Conservation (phyloP, 2,888 invertebrate species). For the Melolontha melolontha region DNA sequence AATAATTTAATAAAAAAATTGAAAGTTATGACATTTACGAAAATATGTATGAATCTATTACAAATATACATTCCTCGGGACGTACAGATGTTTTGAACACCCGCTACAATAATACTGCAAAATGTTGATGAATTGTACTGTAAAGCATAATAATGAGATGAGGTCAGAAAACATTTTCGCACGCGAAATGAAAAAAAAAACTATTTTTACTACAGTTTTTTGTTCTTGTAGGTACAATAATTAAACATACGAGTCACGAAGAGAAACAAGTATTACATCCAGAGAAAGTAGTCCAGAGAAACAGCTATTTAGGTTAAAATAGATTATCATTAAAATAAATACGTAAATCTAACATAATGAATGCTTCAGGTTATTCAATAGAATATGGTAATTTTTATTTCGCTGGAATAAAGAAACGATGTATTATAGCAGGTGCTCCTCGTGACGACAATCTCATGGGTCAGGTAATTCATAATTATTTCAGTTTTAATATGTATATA, state of each 20-base stretch:
- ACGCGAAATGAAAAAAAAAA: no score
- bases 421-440: constrained; percentile 45
- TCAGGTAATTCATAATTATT: constrained; percentile 29
- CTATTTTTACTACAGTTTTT: not conserved
- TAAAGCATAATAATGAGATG: no score
- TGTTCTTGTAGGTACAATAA: constrained; percentile 26
- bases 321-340: not conserved
- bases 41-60: no score
- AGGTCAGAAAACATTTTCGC: no score
- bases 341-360: not conserved
- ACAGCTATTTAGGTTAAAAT: constrained; percentile 41
- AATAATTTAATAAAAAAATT: no score
- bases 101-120: no score
- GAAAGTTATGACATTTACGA: no score
- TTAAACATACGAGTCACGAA: constrained; percentile 23
- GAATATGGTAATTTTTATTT: constrained; percentile 43
- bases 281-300: constrained; percentile 30
- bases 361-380: constrained; percentile 45
- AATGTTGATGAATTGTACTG: no score
- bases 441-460: constrained; percentile 44
- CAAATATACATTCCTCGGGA: no score
- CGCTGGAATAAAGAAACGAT: constrained; percentile 8
- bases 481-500: no score
- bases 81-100: no score
- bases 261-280: constrained; percentile 30